phyloP scores from a whole-genome alignment of 2,113 vertebrate species.

The Podilymbus podiceps region DNA sequence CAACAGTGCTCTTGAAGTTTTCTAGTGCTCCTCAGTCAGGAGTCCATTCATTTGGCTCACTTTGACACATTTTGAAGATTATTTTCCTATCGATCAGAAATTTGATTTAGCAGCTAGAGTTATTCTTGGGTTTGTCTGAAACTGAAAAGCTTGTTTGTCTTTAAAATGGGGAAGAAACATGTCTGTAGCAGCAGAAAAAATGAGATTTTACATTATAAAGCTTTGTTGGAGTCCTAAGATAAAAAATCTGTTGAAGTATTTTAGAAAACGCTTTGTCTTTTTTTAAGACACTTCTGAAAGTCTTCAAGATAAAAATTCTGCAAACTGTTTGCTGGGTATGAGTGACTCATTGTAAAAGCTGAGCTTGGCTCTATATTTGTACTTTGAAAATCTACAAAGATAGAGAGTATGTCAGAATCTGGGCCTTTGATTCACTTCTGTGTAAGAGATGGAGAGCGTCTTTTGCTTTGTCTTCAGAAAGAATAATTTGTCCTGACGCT shows the following conservation, averaged over 20 bases:
- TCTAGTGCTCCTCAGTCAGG: background rate
- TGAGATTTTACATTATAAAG: background rate
- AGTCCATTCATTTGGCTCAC: background rate
- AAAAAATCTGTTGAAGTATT: background rate
- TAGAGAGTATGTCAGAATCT: background rate
- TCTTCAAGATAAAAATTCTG: constrained; percentile 12
- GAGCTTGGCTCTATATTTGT: background rate
- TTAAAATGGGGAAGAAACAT: background rate
- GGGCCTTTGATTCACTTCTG: background rate
- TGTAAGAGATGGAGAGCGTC: background rate
- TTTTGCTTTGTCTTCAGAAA: constrained; percentile 6
- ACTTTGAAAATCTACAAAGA: constrained; percentile 1
- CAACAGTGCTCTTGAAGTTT: background rate
- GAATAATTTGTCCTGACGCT: background rate
- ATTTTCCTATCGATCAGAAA: background rate
- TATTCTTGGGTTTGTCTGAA: background rate
- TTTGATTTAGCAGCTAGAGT: background rate
- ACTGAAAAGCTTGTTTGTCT: background rate
- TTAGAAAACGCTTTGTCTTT: background rate
- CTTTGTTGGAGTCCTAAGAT: background rate
- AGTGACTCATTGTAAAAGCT: background rate
- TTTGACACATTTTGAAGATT: background rate
- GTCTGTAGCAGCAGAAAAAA: background rate
- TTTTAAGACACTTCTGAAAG: background rate
- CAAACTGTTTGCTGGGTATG: background rate